These are phyloP conservation scores for Pica pica DNA, from an alignment of 2,113 vertebrate species.

Conservation along the genomic window DNA sequence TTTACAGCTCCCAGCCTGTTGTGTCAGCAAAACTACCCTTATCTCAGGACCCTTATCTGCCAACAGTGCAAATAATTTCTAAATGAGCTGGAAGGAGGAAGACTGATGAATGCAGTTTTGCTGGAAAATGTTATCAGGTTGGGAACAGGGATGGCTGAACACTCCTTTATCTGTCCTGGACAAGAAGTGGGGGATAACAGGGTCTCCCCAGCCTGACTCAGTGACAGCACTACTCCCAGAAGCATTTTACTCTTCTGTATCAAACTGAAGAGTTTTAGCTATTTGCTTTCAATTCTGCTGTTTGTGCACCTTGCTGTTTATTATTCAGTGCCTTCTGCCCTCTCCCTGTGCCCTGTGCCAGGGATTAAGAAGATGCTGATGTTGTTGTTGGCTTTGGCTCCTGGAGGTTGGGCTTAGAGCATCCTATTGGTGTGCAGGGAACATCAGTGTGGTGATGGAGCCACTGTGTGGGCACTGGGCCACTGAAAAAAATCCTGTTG, in stretches of 20 bases:
- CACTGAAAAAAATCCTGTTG: background rate
- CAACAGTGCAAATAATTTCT: background rate
- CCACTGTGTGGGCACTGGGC: background rate
- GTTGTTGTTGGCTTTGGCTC: constrained; percentile 61
- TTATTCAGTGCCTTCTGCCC: constrained; percentile 42
- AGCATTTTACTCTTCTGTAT: background rate
- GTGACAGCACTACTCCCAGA: background rate
- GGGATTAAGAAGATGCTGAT: constrained; percentile 48
- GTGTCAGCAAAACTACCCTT: background rate
- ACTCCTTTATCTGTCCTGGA: background rate
- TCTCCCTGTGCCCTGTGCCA: constrained; percentile 8
- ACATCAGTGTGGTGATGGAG: rapidly evolving
- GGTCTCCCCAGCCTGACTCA: rapidly evolving
- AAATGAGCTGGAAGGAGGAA: background rate
- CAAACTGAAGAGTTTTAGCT: background rate
- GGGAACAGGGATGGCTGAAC: background rate
- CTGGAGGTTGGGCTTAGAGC: background rate
- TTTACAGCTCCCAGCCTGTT: background rate
- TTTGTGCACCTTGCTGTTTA: constrained; percentile 51
- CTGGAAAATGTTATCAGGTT: background rate
- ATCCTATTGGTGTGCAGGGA: background rate
- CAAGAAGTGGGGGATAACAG: rapidly evolving
- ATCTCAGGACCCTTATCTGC: background rate
- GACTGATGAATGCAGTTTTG: background rate
- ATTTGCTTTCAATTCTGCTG: constrained; percentile 57